Base-by-base conservation (phyloP, 2,888 invertebrate species). In the Chymomyza fuscimana region DNA sequence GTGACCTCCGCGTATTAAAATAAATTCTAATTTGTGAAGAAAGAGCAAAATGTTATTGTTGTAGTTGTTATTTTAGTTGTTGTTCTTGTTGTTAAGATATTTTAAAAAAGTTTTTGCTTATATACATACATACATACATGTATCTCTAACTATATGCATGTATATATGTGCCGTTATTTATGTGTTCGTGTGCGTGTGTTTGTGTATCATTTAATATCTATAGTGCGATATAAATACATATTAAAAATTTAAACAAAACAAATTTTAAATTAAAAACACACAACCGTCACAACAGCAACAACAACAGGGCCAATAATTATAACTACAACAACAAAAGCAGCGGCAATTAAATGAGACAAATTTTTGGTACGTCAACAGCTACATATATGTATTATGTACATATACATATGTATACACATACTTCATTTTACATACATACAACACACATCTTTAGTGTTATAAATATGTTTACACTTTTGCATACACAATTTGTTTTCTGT, bases 1-100 rank as follows among this genome's bases (percentile, higher is more conserved):
- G 85, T 86, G 85, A 86, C 85, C 85, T 84, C 83, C 83, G 86
- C 74, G 87, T 85, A 85, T 87, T 85, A 87, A 85, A 82, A 85
- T 87, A 86, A 86, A 82, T 87, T 82, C 85, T 86, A 82, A 85
- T 86, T 84, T 87, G 82, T 86, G 76, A 77, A 80, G 84, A 77
- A 84, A 82, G 77, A 83, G 78, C 73, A 73, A 73, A 65, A 25
- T 58, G 10, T 54, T 54, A 2, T 54, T 9, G 54, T 54, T 54
- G 54, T n/a, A 12, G 22, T 19, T 54, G 54, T 54, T 32, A 32
- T 54, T 19, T 46, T 12, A 46, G 40, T 46, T 46, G 40, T 82
- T 82, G 79, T 83, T 82, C 81, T 85, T 74, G 66, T 73, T 81
- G 81, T 82, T 81, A 80, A 78, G 80, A 78, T 77, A 81, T 25